Conservation (phyloP, 2,797 vertebrate species). For the Pelodytes ibericus region DNA sequence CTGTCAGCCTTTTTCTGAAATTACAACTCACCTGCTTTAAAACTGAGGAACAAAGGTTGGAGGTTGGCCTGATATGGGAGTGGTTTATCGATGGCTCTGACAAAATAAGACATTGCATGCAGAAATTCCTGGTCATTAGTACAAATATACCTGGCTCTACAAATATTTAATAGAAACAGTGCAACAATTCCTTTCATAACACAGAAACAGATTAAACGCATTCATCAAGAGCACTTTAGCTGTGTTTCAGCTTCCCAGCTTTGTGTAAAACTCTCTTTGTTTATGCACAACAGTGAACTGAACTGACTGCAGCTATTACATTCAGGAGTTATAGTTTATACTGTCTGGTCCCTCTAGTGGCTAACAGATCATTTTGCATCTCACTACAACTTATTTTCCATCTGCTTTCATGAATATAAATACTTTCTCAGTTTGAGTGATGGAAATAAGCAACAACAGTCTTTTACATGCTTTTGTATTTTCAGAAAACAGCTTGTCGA, state of each 20-base stretch:
- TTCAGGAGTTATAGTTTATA: neutral
- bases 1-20: neutral
- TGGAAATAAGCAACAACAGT: neutral
- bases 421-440: conserved; percentile 7
- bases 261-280: neutral
- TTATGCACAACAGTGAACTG: neutral
- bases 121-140: too few species aligned
- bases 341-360: conserved; percentile 26
- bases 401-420: conserved; percentile 17
- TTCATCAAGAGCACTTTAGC: too few species aligned
- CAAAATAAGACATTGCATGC: too few species aligned
- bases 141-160: too few species aligned
- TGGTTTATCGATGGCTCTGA: too few species aligned
- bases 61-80: neutral
- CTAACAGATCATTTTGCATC: neutral
- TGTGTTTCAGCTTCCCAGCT: neutral
- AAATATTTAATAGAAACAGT: too few species aligned
- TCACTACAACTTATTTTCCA: neutral
- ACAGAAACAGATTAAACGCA: too few species aligned
- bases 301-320: neutral
- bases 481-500: neutral
- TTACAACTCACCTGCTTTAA: neutral
- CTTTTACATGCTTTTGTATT: conserved; percentile 7
- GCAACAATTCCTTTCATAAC: too few species aligned
- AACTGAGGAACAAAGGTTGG: neutral